These are phyloP conservation scores for Xiphias gladius DNA, from an alignment of 2,113 vertebrate genomes.

Conservation along the genomic window DNA sequence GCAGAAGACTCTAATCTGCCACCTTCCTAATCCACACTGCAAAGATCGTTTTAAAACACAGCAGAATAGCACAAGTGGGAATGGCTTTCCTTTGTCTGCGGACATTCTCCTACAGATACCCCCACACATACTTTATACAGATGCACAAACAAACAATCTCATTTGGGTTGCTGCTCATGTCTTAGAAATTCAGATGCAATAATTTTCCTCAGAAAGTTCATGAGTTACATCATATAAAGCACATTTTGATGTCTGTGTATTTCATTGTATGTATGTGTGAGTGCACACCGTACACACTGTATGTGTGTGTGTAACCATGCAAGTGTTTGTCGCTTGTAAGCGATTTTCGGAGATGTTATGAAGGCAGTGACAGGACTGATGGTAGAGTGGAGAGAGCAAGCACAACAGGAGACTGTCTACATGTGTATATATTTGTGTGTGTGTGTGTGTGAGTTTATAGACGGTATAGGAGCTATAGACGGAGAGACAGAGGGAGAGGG, in stretches of 20 bases:
- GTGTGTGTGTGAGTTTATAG: slow-evolving; percentile 33
- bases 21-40: slow-evolving; percentile 74
- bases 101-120: slow-evolving; percentile 22
- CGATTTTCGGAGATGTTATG: slow-evolving; percentile 44
- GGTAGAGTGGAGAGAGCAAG: slow-evolving; percentile 48
- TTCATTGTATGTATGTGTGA: background rate
- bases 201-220: background rate
- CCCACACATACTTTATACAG: background rate
- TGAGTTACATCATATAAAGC: background rate
- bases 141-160: slow-evolving; percentile 6
- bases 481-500: slow-evolving; percentile 59
- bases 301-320: background rate
- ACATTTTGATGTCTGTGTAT: background rate
- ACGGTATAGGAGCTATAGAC: slow-evolving; percentile 65
- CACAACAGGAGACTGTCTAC: slow-evolving; percentile 62
- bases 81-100: slow-evolving; percentile 18
- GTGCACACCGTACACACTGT: background rate
- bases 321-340: slow-evolving; percentile 22
- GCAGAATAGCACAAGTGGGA: slow-evolving; percentile 59
- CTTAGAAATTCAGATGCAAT: background rate
- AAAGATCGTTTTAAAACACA: slow-evolving; percentile 72
- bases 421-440: slow-evolving; percentile 46
- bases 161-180: background rate
- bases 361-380: slow-evolving; percentile 61
- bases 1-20: slow-evolving; percentile 74